phyloP scores from a whole-genome alignment of 1,140 invertebrate genomes.

The Drosophila ironensis region DNA sequence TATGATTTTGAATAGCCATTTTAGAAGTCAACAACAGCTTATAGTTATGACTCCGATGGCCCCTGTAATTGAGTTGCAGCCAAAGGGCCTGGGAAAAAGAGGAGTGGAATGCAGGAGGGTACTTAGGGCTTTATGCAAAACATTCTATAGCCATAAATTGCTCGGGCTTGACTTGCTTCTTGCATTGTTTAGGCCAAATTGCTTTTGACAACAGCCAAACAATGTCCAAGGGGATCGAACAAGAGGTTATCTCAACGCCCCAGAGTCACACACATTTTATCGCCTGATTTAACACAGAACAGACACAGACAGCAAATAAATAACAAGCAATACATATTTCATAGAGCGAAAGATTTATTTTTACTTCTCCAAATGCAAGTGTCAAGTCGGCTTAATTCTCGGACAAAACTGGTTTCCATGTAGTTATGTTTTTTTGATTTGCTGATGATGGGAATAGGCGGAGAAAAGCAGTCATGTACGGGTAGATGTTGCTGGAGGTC shows the following conservation, averaged over 20 bases:
- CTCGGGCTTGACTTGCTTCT: conserved; percentile 41
- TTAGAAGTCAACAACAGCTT: conserved; percentile 54
- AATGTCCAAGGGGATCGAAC: conserved; percentile 14
- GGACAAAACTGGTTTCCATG: conserved; percentile 7
- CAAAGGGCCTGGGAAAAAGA: neutral
- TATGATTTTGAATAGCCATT: conserved; percentile 49
- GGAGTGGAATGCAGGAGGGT: neutral
- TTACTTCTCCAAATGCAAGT: neutral
- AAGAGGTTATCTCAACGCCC: conserved; percentile 35
- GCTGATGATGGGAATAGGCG: neutral
- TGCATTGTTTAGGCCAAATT: conserved; percentile 72
- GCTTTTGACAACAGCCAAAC: conserved; percentile 49
- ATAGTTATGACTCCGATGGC: conserved; percentile 47
- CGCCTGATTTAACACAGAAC: conserved; percentile 48
- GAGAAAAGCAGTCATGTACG: neutral
- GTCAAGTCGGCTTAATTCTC: conserved; percentile 10
- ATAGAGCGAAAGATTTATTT: neutral
- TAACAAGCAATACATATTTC: conserved; percentile 9
- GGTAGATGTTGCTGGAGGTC: conserved; percentile 8
- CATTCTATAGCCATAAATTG: conserved; percentile 47
- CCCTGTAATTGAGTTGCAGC: conserved; percentile 68
- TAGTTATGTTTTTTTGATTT: neutral
- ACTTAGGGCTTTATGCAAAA: conserved; percentile 28
- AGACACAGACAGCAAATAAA: conserved; percentile 7
- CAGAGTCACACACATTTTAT: conserved; percentile 36